A percentile compares a stretch with the other conserved stretches of the same genome.
phyloP scores from a whole-genome alignment of 2,797 vertebrate species.

The Staurois parvus region DNA sequence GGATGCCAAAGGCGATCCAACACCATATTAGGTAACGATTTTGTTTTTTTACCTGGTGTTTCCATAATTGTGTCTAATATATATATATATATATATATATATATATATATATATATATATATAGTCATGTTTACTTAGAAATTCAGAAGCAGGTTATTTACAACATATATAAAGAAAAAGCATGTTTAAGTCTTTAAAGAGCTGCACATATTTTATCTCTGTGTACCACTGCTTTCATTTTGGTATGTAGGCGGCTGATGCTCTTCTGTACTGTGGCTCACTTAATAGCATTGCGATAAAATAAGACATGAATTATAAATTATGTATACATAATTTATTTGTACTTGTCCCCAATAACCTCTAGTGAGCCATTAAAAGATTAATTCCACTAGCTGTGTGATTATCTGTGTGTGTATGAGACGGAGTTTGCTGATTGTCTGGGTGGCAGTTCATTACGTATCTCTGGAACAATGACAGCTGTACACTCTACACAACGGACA shows the following conservation, averaged over 20 bases:
- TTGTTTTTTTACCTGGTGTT: too few relatives aligned
- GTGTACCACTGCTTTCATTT: background rate
- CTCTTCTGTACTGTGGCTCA: constrained; percentile 31
- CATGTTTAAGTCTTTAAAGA: background rate
- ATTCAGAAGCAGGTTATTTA: background rate
- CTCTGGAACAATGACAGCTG: constrained; percentile 28
- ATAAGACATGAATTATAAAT: constrained; percentile 52
- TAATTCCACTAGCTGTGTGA: constrained; percentile 38
- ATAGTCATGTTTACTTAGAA: too few relatives aligned
- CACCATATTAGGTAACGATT: too few relatives aligned
- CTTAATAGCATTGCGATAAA: constrained; percentile 41
- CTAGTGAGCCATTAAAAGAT: constrained; percentile 57
- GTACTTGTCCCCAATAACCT: constrained; percentile 59
- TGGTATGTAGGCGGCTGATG: background rate
- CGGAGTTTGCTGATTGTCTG: constrained; percentile 22
- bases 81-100: background rate
- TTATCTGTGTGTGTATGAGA: constrained; percentile 27
- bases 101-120: too few relatives aligned
- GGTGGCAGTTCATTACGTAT: constrained; percentile 42
- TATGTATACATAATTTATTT: constrained; percentile 56
- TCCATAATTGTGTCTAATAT: too few relatives aligned
- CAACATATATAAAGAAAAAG: too few relatives aligned
- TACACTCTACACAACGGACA: constrained; percentile 12
- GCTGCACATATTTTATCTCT: background rate
- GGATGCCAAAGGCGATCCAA: too few relatives aligned